Conservation (phyloP, 2,113 vertebrate species). For the Pomatostomus ruficeps region DNA sequence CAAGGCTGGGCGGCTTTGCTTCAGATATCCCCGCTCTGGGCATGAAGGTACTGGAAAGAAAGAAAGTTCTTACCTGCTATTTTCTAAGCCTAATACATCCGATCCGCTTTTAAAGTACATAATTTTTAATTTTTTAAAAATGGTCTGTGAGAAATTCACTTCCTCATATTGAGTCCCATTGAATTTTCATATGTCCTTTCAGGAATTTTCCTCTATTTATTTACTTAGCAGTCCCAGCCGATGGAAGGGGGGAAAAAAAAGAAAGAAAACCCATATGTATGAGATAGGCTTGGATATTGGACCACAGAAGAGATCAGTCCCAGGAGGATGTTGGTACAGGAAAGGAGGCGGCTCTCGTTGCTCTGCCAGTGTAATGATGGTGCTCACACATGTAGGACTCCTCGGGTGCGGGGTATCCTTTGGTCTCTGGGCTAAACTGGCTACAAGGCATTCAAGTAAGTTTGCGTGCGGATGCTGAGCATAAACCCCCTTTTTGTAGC, state of each 20-base stretch:
- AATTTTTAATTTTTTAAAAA: background rate
- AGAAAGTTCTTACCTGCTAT: constrained; percentile 77
- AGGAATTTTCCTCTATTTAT: constrained; percentile 35
- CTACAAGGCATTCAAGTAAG: constrained; percentile 65
- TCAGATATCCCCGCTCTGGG: constrained; percentile 36
- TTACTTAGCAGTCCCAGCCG: constrained; percentile 24
- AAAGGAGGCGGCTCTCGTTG: constrained; percentile 58
- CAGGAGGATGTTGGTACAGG: constrained; percentile 27
- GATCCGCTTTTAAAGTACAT: background rate
- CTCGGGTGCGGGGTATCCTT: constrained; percentile 38
- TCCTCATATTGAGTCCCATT: constrained; percentile 34
- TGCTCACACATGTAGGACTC: constrained; percentile 59
- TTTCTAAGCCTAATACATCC: constrained; percentile 57
- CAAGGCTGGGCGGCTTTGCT: constrained; percentile 32
- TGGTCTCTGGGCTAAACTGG: constrained; percentile 32
- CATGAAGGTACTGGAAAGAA: constrained; percentile 55
- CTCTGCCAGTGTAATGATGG: constrained; percentile 41
- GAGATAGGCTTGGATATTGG: background rate
- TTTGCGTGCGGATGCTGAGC: constrained; percentile 59
- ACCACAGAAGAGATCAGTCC: constrained; percentile 40
- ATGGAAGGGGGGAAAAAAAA: background rate
- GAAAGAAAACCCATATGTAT: background rate
- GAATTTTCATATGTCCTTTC: constrained; percentile 29
- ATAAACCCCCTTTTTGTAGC: background rate
- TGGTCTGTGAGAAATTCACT: constrained; percentile 9